Base-by-base conservation (phyloP, 1,140 invertebrate genomes). In the Hylaeus volcanicus region DNA sequence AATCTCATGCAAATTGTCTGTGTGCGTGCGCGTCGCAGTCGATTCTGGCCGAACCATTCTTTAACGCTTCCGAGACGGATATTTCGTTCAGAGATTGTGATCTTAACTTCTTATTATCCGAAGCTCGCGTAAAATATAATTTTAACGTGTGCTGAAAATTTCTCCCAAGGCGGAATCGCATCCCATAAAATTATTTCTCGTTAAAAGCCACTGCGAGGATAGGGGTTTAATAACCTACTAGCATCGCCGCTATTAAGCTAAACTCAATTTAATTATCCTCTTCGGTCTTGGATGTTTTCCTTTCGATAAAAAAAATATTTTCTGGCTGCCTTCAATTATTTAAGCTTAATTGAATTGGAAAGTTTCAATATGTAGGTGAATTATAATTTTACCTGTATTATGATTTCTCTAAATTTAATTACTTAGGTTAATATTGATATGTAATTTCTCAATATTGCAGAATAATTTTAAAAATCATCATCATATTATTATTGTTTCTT, bases 1-100 rank as follows among this genome's bases (percentile, higher is more conserved):
- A 64, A 86, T 66, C 56, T 71, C 82, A 86, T 86, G 81, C 84
- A 83, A 86, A 86, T 87, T 72, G 68, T 60, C 41, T 74, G 26
- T 61, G 81, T 72, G 78, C 84, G 65, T 84, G 51, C 74, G 53
- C 56, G 61, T 48, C 39, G 55, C 75, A 74, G 51, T 85, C 77
- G 64, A 82, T 81, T 75, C 55, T 39, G 51, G 41, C 26, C 12
- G 6, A n/a, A 26, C 56, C 56, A 53, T 73, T 75, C 66, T 55
- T 79, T 61, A 41, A 72, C 39, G 6, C 55, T 60, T 45, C 41
- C 69, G 70, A 26, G 60, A 55, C 12, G 41, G 43, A 79, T 79
- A 58, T 61, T 45, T 79, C 48, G 68, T 63, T 8, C 26, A 11
- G 6, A 15, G 12, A 39, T 26, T 39, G 43, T 56, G 61, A 84